A percentile compares a stretch with the other conserved stretches of the same genome.
Conservation (phyloP, 2,113 vertebrate species). For the Spizaetus ornatus region DNA sequence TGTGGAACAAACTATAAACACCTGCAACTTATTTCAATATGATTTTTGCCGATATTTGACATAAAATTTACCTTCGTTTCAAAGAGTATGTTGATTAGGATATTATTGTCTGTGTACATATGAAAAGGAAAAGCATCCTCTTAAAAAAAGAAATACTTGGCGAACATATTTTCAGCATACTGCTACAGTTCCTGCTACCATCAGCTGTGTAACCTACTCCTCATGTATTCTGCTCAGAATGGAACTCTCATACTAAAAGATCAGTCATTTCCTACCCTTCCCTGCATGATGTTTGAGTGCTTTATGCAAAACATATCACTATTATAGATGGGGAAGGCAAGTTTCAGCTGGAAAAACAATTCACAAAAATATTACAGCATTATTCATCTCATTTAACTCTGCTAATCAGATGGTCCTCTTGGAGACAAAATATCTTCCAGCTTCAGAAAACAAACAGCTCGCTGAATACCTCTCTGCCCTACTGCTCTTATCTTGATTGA, state of each 20-base stretch:
- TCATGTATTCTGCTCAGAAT: background rate
- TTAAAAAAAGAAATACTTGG: background rate
- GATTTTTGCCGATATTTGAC: background rate
- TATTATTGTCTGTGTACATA: background rate
- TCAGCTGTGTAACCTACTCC: background rate
- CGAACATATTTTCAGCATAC: background rate
- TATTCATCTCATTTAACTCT: constrained; percentile 65
- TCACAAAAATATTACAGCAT: constrained; percentile 22
- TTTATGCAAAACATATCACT: constrained; percentile 30
- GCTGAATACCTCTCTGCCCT: constrained; percentile 19
- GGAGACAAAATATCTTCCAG: constrained; percentile 56
- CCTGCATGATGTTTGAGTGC: background rate
- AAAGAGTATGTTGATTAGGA: background rate
- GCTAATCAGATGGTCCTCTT: constrained; percentile 51
- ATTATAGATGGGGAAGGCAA: constrained; percentile 18
- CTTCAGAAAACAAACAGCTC: constrained; percentile 38
- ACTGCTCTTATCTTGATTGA: constrained; percentile 40
- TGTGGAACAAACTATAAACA: background rate
- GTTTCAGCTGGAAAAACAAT: constrained; percentile 56
- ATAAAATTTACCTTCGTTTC: background rate
- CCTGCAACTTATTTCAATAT: background rate
- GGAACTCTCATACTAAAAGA: background rate
- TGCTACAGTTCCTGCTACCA: background rate
- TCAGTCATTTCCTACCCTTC: constrained; percentile 9
- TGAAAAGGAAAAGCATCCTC: background rate